Conservation (phyloP, 2,113 vertebrate species). For the Erythrocercus mccallii region DNA sequence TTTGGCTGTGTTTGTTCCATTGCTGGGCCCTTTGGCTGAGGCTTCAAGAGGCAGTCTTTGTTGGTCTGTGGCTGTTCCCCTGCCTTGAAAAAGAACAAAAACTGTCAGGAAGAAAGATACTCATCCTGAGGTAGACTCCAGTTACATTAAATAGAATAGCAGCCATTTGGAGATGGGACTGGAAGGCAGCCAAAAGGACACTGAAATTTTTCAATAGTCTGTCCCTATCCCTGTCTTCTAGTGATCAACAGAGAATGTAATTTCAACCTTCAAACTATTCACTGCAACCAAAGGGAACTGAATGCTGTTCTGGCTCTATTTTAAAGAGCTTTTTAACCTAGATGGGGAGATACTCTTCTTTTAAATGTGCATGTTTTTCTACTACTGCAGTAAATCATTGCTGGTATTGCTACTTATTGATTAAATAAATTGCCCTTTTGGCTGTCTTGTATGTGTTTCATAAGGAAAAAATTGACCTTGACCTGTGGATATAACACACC, state of each 20-base stretch:
- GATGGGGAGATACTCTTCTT: background rate
- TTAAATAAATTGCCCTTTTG: background rate
- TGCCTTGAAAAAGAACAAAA: slow-evolving; percentile 46
- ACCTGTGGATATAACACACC: background rate
- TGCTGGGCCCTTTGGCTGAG: background rate
- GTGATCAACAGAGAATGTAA: slow-evolving; percentile 55
- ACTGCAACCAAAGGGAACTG: background rate
- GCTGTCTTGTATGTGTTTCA: background rate
- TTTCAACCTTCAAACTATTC: slow-evolving; percentile 57
- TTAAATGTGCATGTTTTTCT: background rate
- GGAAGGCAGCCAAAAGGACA: slow-evolving; percentile 65
- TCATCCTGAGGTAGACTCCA: slow-evolving; percentile 41
- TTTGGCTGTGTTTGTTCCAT: background rate
- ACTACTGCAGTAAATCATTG: background rate
- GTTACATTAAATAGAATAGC: slow-evolving; percentile 60
- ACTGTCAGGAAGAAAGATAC: slow-evolving; percentile 36
- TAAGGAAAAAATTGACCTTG: background rate
- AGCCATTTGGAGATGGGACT: slow-evolving; percentile 33
- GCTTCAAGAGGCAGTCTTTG: background rate
- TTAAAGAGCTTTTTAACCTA: slow-evolving; percentile 14
- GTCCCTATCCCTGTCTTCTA: slow-evolving; percentile 22
- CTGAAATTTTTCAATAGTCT: slow-evolving; percentile 58
- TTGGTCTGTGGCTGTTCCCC: background rate
- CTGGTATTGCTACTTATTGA: background rate
- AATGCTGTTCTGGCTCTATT: background rate